Base-by-base conservation (phyloP, 2,888 invertebrate species). In the Temnothorax unifasciatus region DNA sequence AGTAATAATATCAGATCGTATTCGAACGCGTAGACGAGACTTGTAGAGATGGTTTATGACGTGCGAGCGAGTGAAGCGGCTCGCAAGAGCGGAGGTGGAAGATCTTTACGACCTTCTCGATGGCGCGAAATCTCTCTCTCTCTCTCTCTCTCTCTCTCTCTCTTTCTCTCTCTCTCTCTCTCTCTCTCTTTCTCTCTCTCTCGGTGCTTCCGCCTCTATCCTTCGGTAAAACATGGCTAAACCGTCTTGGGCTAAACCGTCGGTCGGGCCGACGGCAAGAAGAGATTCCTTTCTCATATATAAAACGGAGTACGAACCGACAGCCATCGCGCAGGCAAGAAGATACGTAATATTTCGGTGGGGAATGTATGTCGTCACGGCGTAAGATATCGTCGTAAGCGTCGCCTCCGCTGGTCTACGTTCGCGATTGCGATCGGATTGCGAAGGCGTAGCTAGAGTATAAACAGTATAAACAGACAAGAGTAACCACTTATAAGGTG, bases 51-150 rank as follows among this genome's bases (percentile, higher is more conserved):
- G 91, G 88, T 92, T 92, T 92, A 93, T 88, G 92, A 93, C 86
- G 88, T 87, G 91, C 87, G 87, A 92, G 89, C 85, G 84, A 89
- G 85, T 74, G 88, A 87, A 68, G 75, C 71, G 84, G 75, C 82
- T 71, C 57, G 86, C 68, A 18, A 52, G 83, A 57, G 68, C 82
- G 75, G 34, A 79, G 84, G 87, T 75, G 85, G 86, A 82, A 85
- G 88, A 77, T 87, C 88, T 92, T 93, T 93, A 93, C 90, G 92
- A 92, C 85, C 89, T 86, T 84, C 88, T 90, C 85, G 89, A 88
- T 87, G 89, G 82, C 74, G 81, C 84, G 83, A 87, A 87, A 87
- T 86, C 86, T 88, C 34, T 34, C 34, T 34, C 34, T 34, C 34
- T 89, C 29, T 44, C 66, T 64, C 13, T 47, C 25, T 18, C 18